A percentile compares a stretch with the other conserved stretches of the same genome.
Conservation (phyloP, 2,888 invertebrate genomes). For the Xylocampa areola region DNA sequence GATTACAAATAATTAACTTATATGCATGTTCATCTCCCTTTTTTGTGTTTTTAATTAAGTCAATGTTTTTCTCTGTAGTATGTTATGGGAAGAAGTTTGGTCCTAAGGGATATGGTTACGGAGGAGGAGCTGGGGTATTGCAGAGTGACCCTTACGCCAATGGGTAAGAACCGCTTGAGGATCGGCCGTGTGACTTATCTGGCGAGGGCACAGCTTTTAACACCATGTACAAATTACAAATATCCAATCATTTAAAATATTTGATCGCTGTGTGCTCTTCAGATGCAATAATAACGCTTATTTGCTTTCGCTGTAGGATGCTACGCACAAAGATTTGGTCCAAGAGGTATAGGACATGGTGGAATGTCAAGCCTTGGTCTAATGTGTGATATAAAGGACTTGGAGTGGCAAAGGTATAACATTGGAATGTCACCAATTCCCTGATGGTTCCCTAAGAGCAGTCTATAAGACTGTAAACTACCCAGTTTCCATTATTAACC, state of each 20-base stretch:
- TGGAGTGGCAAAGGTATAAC: constrained; percentile 93
- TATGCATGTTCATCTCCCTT: constrained; percentile 49
- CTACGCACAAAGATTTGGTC: constrained; percentile 98
- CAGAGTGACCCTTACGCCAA: constrained; percentile 96
- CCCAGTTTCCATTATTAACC: constrained; percentile 65
- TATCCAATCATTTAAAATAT: constrained; percentile 34
- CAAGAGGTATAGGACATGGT: constrained; percentile 97
- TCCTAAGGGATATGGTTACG: constrained; percentile 99
- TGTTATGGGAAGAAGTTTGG: constrained; percentile 99
- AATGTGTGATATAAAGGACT: constrained; percentile 95
- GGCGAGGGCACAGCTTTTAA: constrained; percentile 80
- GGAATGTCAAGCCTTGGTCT: constrained; percentile 95
- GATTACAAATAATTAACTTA: constrained; percentile 48
- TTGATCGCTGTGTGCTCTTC: constrained; percentile 76
- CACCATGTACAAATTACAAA: constrained; percentile 35
- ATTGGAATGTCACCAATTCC: constrained; percentile 64
- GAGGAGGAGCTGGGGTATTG: constrained; percentile 98
- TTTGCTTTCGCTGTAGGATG: constrained; percentile 93
- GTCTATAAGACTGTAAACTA: constrained; percentile 70
- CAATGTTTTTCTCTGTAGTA: constrained; percentile 90
- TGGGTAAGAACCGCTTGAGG: constrained; percentile 91
- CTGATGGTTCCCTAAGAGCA: constrained; percentile 57
- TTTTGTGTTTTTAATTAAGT: constrained; percentile 62
- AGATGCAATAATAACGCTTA: constrained; percentile 79
- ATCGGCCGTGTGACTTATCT: constrained; percentile 76